A percentile compares a stretch with the other conserved stretches of the same genome.
Evolutionary conservation across 2,113 vertebrate species (phyloP).

Genomic region (Sisor rabdophorus): DNA sequence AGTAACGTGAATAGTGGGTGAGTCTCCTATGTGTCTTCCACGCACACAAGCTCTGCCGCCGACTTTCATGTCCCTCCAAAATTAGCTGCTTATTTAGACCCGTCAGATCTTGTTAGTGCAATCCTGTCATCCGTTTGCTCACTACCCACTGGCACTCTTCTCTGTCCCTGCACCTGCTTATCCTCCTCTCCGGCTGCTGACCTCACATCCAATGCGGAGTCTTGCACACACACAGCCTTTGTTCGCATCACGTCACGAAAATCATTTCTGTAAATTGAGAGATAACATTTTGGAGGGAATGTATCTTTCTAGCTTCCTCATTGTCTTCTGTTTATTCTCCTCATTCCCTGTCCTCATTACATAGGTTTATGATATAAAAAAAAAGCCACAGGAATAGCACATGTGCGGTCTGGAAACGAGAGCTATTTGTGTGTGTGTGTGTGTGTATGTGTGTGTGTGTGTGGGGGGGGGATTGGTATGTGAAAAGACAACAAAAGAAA

Average conservation of each 20-base stretch:
- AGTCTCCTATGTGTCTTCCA: background rate
- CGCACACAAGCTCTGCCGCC: background rate
- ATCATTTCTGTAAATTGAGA: background rate
- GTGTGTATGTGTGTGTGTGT: background rate
- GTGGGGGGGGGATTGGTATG: no score
- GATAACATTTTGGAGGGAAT: background rate
- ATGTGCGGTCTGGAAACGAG: background rate
- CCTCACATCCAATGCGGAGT: slow-evolving; percentile 29
- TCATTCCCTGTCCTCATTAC: slow-evolving; percentile 33
- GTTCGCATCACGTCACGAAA: background rate
- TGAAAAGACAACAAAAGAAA: background rate
- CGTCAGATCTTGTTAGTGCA: slow-evolving; percentile 23
- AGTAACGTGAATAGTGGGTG: background rate
- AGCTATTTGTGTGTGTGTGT: slow-evolving; percentile 2
- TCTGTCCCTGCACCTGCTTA: slow-evolving; percentile 40
- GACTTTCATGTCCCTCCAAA: slow-evolving; percentile 1
- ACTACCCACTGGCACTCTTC: slow-evolving; percentile 22
- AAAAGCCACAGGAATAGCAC: background rate
- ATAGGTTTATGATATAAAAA: slow-evolving; percentile 23
- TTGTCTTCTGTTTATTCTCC: background rate
- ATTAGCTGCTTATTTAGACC: slow-evolving; percentile 4
- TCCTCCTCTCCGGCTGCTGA: slow-evolving; percentile 45
- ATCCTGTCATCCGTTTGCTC: slow-evolving; percentile 1
- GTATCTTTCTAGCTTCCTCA: no score
- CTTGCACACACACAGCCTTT: background rate